These are phyloP conservation scores for Calliopsis andreniformis DNA, from an alignment of 1,140 invertebrate genomes.

Conservation along the genomic window DNA sequence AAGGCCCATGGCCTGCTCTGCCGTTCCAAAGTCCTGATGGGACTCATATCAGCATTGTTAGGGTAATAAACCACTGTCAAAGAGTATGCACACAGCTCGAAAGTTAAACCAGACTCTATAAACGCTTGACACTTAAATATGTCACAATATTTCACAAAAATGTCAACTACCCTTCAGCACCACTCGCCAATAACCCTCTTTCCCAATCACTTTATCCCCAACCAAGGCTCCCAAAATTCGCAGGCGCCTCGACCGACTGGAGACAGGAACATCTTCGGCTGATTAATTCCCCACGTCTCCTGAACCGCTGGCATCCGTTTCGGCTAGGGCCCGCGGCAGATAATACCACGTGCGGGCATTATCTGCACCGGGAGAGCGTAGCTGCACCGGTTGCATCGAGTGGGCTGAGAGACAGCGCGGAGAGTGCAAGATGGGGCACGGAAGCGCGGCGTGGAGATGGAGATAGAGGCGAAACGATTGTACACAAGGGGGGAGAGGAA, in stretches of 20 bases:
- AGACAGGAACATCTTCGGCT: constrained; percentile 43
- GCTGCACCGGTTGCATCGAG: constrained; percentile 44
- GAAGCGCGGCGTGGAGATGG: constrained; percentile 23
- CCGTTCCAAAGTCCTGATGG: too few species aligned
- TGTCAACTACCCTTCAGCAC: too few species aligned
- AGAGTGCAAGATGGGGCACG: constrained; percentile 33
- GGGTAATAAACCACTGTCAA: too few species aligned
- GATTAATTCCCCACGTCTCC: constrained; percentile 50
- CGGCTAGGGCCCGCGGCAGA: constrained; percentile 43
- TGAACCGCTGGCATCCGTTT: constrained; percentile 38
- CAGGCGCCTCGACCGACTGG: not conserved
- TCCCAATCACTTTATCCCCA: too few species aligned
- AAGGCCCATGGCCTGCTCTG: too few species aligned
- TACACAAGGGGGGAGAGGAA: constrained; percentile 13
- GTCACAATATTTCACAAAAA: too few species aligned
- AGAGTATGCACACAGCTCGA: too few species aligned
- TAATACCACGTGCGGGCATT: constrained; percentile 59
- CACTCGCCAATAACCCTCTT: too few species aligned
- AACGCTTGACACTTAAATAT: too few species aligned
- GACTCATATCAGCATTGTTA: too few species aligned
- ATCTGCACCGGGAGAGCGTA: constrained; percentile 34
- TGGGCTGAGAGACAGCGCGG: constrained; percentile 20
- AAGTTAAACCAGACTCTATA: too few species aligned
- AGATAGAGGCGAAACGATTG: constrained; percentile 20
- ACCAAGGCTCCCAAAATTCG: constrained; percentile 28